A percentile compares a stretch with the other conserved stretches of the same genome.
These are phyloP conservation scores for Drosophila tsacasi DNA, from an alignment of 1,140 invertebrate genomes.

Conservation along the genomic window DNA sequence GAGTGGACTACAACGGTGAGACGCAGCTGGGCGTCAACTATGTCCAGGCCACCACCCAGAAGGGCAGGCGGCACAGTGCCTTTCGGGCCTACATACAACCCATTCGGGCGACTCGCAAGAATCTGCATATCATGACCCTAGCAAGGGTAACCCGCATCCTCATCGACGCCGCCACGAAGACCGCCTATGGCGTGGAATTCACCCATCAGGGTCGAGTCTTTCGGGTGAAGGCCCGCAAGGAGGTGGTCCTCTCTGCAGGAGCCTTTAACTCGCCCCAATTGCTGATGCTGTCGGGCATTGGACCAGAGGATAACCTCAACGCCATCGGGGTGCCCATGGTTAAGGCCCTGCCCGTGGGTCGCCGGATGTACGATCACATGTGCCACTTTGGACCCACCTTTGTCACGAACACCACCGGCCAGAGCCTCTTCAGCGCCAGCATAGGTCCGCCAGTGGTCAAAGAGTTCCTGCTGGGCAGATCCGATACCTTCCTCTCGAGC, in stretches of 20 bases:
- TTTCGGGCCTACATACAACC: conserved; percentile 88
- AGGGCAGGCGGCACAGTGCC: conserved; percentile 86
- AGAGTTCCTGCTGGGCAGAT: conserved; percentile 56
- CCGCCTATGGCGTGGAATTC: conserved; percentile 89
- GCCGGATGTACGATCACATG: conserved; percentile 91
- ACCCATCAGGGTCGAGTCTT: conserved; percentile 85
- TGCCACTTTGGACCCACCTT: conserved; percentile 89
- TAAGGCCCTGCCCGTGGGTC: conserved; percentile 89
- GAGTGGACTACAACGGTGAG: conserved; percentile 89
- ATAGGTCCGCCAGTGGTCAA: conserved; percentile 57
- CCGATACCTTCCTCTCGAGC: conserved; percentile 66
- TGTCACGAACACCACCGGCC: conserved; percentile 86
- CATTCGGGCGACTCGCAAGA: conserved; percentile 87
- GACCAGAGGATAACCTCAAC: conserved; percentile 88
- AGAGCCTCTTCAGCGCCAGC: conserved; percentile 78
- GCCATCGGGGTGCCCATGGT: conserved; percentile 89
- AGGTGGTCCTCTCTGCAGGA: conserved; percentile 91
- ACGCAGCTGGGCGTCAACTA: conserved; percentile 88
- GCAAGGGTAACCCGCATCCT: conserved; percentile 88
- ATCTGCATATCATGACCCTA: conserved; percentile 88
- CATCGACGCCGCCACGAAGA: conserved; percentile 87
- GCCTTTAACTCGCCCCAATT: conserved; percentile 91
- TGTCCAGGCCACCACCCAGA: conserved; percentile 88
- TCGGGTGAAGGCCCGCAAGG: conserved; percentile 87
- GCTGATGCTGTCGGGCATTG: conserved; percentile 93